These are phyloP conservation scores for Sphaerophoria rueppellii DNA, from an alignment of 2,888 invertebrate species.

Conservation along the genomic window DNA sequence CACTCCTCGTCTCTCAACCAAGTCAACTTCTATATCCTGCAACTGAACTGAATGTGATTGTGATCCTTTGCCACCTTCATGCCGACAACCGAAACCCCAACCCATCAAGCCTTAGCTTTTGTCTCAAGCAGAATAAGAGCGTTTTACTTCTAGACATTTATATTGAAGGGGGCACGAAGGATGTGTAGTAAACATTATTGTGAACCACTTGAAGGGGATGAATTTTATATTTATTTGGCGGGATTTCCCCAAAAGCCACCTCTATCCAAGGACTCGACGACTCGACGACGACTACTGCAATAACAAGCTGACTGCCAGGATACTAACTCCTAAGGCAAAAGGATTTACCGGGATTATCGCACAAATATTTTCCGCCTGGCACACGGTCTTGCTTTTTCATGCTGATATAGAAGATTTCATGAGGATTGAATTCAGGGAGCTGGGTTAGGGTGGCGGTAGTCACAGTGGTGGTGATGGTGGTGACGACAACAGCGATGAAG, in stretches of 20 bases:
- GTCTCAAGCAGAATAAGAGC: constrained; percentile 35
- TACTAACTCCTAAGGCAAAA: constrained; percentile 65
- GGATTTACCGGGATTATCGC: constrained; percentile 72
- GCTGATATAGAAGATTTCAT: constrained; percentile 22
- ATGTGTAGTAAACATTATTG: constrained; percentile 64
- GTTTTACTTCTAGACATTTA: background rate
- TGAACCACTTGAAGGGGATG: constrained; percentile 72
- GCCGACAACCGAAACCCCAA: constrained; percentile 35
- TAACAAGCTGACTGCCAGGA: constrained; percentile 57
- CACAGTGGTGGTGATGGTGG: background rate
- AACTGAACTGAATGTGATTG: constrained; percentile 45
- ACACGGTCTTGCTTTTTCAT: constrained; percentile 12
- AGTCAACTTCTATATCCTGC: constrained; percentile 12
- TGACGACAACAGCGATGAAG: constrained; percentile 33
- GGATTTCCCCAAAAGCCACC: constrained; percentile 64
- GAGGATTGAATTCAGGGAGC: background rate
- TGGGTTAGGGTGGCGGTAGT: background rate
- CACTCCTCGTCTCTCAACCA: background rate
- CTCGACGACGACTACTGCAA: constrained; percentile 31
- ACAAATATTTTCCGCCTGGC: constrained; percentile 66
- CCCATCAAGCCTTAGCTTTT: constrained; percentile 64
- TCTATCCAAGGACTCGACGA: constrained; percentile 13
- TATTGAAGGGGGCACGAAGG: constrained; percentile 45
- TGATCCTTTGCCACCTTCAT: constrained; percentile 58
- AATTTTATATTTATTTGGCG: constrained; percentile 72